Base-by-base conservation (phyloP, 1,140 invertebrate species). In the Eumeta japonica region DNA sequence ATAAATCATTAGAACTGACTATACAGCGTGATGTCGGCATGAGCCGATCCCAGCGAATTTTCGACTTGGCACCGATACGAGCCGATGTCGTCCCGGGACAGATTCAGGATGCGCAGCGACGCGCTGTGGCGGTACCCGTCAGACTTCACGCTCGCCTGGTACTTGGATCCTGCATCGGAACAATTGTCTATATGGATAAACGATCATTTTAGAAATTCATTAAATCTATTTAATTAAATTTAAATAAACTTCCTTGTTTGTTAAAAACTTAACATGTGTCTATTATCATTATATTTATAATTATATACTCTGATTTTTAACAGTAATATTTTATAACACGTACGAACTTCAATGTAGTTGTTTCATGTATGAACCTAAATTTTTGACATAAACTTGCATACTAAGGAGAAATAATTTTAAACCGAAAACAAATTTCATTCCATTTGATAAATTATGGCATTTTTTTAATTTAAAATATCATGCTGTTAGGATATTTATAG, bases 21-120 rank as follows among this genome's bases (percentile, higher is more conserved):
- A 32, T 61, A 63, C 14, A 63, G 24, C 4, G 54, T 63, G 27
- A 55, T 32, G 29, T 52, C 51, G 37, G 52, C 50, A n/a, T 30
- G 28, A 3, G 43, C 40, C 2, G 41, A 33, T 1, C 60, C 60
- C 7, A 63, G 46, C 3, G 56, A 43, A 33, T 63, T 63, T 16
- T 59, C 56, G 2, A 40, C 54, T 15, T 49, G 43, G 31, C 60
- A 63, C 18, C 45, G 31, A 31, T 63, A 63, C 0, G 43, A 36
- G 4, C 60, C 60, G 32, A 54, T 53, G 30, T 63, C 60, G 1
- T 58, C 52, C 19, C 52, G 43, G 1, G 58, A 51, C 27, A 64
- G 40, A 29, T 59, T 50, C 31, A 40, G 42, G 12, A 63, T 43
- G 18, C 17, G 40, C 2, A 64, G 46, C 3, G 31, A 18, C 2